Evolutionary conservation across 2,888 invertebrate species (phyloP).

Genomic region (Aelia acuminata): DNA sequence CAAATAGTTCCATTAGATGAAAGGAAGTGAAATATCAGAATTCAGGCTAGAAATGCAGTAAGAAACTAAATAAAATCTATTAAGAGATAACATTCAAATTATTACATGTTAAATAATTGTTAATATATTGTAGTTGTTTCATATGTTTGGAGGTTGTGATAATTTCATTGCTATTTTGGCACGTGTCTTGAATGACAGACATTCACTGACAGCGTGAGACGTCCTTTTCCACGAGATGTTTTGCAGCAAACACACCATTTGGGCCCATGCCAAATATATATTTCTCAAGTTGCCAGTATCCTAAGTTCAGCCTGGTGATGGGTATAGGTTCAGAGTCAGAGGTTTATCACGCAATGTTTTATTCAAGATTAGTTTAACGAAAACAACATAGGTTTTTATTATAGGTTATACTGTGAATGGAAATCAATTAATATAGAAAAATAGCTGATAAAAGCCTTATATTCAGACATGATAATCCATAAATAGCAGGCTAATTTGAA

Average conservation of each 20-base stretch:
- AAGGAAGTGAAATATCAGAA: too few relatives aligned
- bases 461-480: too few relatives aligned
- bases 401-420: background rate
- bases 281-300: background rate
- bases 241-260: background rate
- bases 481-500: too few relatives aligned
- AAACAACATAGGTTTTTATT: background rate
- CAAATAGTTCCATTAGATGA: too few relatives aligned
- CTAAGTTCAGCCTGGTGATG: background rate
- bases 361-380: background rate
- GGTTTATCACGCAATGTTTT: background rate
- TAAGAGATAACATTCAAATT: too few relatives aligned
- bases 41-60: too few relatives aligned
- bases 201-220: background rate
- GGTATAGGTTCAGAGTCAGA: background rate
- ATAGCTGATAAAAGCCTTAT: too few relatives aligned
- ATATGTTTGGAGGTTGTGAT: too few relatives aligned
- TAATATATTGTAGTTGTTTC: too few relatives aligned
- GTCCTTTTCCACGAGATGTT: background rate
- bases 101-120: too few relatives aligned
- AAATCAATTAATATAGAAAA: background rate
- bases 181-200: background rate
- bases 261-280: background rate
- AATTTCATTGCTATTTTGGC: too few relatives aligned
- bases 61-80: too few relatives aligned